Conservation (phyloP, 2,888 invertebrate genomes). For the Lasius platythorax region DNA sequence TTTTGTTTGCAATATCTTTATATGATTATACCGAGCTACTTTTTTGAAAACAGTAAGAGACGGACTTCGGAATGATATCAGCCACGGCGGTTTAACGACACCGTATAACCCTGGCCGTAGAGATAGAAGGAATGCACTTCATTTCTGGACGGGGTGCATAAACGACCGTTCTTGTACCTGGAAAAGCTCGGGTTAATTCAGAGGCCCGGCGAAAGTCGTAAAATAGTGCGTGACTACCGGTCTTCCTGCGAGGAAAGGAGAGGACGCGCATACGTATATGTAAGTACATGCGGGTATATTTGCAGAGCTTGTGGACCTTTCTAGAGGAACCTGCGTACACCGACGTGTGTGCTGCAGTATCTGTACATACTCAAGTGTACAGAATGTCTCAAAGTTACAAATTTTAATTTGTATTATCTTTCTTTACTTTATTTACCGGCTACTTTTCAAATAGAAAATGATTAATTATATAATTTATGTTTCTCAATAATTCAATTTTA, state of each 20-base stretch:
- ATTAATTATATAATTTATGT: neutral
- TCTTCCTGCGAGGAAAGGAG: constrained; percentile 50
- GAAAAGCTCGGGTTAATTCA: constrained; percentile 73
- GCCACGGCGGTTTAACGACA: constrained; percentile 66
- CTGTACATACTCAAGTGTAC: constrained; percentile 44
- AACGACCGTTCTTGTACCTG: constrained; percentile 59
- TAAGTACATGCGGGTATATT: constrained; percentile 50
- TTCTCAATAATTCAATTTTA: neutral
- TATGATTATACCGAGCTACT: constrained; percentile 20
- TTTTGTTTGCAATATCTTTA: constrained; percentile 44
- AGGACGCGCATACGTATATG: constrained; percentile 6
- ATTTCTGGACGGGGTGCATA: constrained; percentile 65
- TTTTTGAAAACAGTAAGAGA: constrained; percentile 6
- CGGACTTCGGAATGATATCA: constrained; percentile 54
- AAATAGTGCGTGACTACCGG: constrained; percentile 75
- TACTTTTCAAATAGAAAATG: neutral
- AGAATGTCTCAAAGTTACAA: constrained; percentile 26
- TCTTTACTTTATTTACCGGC: neutral
- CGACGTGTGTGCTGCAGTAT: neutral
- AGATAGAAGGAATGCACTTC: constrained; percentile 65
- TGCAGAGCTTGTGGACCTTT: constrained; percentile 37
- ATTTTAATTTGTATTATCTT: neutral
- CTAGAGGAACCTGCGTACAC: neutral
- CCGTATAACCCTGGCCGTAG: constrained; percentile 55
- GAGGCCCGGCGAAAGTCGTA: constrained; percentile 71